phyloP scores from a whole-genome alignment of 2,888 invertebrate species.

The Trichogramma dendrolimi region DNA sequence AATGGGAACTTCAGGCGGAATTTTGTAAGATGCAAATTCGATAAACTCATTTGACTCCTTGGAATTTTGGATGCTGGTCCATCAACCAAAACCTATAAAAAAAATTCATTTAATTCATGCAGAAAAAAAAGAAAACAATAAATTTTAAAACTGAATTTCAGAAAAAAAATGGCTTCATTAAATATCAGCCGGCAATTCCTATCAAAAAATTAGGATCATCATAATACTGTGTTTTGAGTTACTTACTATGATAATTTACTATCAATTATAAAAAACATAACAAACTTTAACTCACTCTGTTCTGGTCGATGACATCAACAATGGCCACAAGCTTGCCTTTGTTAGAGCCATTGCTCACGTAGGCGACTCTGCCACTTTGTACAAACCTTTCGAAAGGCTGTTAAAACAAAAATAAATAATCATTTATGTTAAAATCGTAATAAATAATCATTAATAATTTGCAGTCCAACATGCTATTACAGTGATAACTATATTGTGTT shows the following conservation, averaged over 20 bases:
- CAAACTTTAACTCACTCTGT: constrained; percentile 61
- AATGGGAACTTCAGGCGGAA: constrained; percentile 81
- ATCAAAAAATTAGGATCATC: constrained; percentile 62
- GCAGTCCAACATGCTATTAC: neutral
- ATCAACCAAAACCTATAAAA: constrained; percentile 27
- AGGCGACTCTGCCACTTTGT: constrained; percentile 95
- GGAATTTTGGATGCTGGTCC: constrained; percentile 43
- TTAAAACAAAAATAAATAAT: constrained; percentile 37
- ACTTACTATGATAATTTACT: neutral
- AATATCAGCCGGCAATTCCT: constrained; percentile 75
- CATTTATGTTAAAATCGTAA: neutral
- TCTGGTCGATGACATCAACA: constrained; percentile 96
- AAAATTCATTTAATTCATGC: neutral
- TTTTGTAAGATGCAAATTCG: constrained; percentile 89
- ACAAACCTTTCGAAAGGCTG: constrained; percentile 90
- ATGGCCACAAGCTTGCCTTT: constrained; percentile 91
- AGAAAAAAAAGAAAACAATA: constrained; percentile 1
- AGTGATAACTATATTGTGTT: too few species aligned
- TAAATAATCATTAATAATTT: neutral
- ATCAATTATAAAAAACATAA: constrained; percentile 29
- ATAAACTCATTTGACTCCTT: constrained; percentile 75
- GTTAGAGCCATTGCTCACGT: constrained; percentile 83
- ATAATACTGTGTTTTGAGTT: constrained; percentile 34
- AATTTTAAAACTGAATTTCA: constrained; percentile 32
- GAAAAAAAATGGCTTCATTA: constrained; percentile 58